Evolutionary conservation across 2,797 vertebrate species (phyloP).

Genomic region (Sebastes matsubarae): DNA sequence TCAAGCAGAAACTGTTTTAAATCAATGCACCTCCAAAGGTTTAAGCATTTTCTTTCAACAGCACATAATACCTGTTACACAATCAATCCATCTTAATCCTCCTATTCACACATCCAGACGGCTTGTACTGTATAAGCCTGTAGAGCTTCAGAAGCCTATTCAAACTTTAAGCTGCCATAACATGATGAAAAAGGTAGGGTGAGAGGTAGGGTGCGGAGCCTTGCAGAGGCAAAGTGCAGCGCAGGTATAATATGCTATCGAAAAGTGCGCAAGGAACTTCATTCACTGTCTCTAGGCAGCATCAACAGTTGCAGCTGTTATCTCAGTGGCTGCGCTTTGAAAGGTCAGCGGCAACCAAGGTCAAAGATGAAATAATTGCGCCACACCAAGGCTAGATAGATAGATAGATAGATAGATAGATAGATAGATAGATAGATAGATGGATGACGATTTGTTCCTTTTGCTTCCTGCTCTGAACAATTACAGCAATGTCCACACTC

Average conservation of each 20-base stretch:
- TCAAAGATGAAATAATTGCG: no score
- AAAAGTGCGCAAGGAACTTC: not conserved
- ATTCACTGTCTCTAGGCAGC: no score
- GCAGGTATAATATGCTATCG: no score
- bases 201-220: not conserved
- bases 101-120: not conserved
- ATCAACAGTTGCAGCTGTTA: no score
- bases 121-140: not conserved
- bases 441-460: not conserved
- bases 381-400: not conserved
- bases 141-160: not conserved
- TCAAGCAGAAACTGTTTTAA: not conserved
- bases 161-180: not conserved
- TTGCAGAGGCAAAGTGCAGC: no score
- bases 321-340: no score
- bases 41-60: not conserved
- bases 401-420: no score
- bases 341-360: no score
- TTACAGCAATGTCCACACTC: not conserved
- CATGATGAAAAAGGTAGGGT: not conserved
- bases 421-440: no score
- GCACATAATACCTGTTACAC: not conserved
- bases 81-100: not conserved
- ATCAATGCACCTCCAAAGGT: not conserved
- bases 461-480: not conserved